phyloP scores from a whole-genome alignment of 2,113 vertebrate genomes.

The Varanus komodoensis region DNA sequence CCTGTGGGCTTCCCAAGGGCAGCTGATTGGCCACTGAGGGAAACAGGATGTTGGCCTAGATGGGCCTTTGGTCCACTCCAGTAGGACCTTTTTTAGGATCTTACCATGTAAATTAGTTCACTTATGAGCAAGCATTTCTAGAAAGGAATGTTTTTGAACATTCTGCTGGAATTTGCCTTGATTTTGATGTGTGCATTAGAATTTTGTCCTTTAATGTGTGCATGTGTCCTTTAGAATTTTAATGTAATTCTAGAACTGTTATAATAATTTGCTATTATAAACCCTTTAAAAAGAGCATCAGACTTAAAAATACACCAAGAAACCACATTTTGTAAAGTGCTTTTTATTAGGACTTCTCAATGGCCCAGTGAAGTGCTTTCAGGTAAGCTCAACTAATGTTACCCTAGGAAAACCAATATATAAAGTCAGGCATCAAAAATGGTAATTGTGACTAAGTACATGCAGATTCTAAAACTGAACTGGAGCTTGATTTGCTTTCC shows the following conservation, averaged over 20 bases:
- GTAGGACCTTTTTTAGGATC: not conserved
- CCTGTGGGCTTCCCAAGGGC: not conserved
- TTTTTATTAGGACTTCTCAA: slow-evolving; percentile 71
- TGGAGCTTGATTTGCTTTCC: slow-evolving; percentile 32
- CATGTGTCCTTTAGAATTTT: not conserved
- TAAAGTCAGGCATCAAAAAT: slow-evolving; percentile 39
- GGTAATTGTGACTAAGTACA: slow-evolving; percentile 19
- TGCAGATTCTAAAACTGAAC: slow-evolving; percentile 37
- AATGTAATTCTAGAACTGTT: slow-evolving; percentile 22
- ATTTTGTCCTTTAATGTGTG: not conserved
- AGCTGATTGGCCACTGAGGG: not conserved
- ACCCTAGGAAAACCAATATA: slow-evolving; percentile 59
- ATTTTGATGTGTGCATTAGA: not conserved
- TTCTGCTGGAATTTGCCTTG: slow-evolving; percentile 31
- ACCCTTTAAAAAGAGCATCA: slow-evolving; percentile 30
- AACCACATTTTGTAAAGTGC: slow-evolving; percentile 55
- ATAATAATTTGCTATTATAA: slow-evolving; percentile 40
- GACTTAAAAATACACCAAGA: slow-evolving; percentile 46
- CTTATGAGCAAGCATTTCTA: not conserved
- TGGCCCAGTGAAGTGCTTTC: slow-evolving; percentile 57
- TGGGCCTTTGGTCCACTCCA: not conserved
- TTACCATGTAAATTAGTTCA: slow-evolving; percentile 34
- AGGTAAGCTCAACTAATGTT: slow-evolving; percentile 55
- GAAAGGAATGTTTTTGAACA: slow-evolving; percentile 37
- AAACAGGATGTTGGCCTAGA: not conserved